Evolutionary conservation across 64 coral and sea anemone species (phyloP).

Genomic region (Stichodactyla helianthus): DNA sequence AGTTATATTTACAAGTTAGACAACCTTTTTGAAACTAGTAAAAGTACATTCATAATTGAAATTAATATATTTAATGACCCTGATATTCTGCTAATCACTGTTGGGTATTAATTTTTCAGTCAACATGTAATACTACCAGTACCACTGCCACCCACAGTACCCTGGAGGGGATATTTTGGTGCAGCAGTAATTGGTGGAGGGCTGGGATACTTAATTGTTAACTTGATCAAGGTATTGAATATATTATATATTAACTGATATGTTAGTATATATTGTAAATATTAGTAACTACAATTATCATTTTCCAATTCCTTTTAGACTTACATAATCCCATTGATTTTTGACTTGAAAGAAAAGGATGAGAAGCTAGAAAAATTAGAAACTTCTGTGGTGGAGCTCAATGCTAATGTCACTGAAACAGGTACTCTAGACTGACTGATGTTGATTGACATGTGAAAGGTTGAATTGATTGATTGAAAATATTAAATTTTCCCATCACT

Average conservation of each 20-base stretch:
- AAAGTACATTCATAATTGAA: too few species aligned
- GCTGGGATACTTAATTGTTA: slow-evolving; percentile 56
- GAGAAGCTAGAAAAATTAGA: slow-evolving; percentile 50
- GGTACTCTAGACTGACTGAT: background rate
- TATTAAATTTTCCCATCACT: too few species aligned
- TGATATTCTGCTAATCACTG: too few species aligned
- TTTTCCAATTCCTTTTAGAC: slow-evolving; percentile 17
- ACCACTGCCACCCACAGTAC: slow-evolving; percentile 22
- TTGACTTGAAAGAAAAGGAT: slow-evolving; percentile 35
- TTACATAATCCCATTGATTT: slow-evolving; percentile 45
- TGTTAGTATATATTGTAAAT: too few species aligned
- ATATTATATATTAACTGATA: too few species aligned
- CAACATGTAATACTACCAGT: background rate
- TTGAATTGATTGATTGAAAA: background rate
- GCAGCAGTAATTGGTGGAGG: slow-evolving; percentile 78
- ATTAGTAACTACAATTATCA: too few species aligned
- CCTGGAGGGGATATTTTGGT: slow-evolving; percentile 70
- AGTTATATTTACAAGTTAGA: too few species aligned
- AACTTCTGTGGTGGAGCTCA: slow-evolving; percentile 23
- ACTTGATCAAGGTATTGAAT: slow-evolving; percentile 68
- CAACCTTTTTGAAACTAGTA: too few species aligned
- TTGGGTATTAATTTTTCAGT: background rate
- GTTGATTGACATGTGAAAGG: background rate
- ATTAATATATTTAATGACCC: too few species aligned
- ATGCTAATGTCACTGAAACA: slow-evolving; percentile 25